Conservation (phyloP, 1,140 invertebrate genomes). For the Nylanderia fulva region DNA sequence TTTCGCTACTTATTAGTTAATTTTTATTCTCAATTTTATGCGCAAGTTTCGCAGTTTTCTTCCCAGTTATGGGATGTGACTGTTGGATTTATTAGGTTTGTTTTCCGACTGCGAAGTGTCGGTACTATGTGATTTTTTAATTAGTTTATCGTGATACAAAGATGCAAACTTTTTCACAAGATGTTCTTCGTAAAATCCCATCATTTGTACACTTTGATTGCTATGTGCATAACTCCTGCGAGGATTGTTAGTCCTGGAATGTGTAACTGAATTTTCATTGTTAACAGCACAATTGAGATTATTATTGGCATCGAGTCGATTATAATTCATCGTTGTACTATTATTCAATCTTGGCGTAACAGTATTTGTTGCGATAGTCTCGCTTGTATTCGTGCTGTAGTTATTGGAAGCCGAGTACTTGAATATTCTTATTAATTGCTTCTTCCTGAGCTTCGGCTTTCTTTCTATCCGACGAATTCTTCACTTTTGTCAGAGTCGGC, state of each 20-base stretch:
- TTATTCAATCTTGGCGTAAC: slow-evolving; percentile 69
- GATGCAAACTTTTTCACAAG: slow-evolving; percentile 57
- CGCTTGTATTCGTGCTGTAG: slow-evolving; percentile 69
- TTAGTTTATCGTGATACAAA: slow-evolving; percentile 54
- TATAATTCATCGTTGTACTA: slow-evolving; percentile 57
- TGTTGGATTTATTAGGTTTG: slow-evolving; percentile 22
- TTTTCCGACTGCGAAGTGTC: slow-evolving; percentile 54
- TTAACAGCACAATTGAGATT: slow-evolving; percentile 61
- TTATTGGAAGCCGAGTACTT: slow-evolving; percentile 70
- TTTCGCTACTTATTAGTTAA: too few relatives aligned
- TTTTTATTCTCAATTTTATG: too few relatives aligned
- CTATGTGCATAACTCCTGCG: slow-evolving; percentile 73
- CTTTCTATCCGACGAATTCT: slow-evolving; percentile 78
- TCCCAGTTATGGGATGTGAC: slow-evolving; percentile 3
- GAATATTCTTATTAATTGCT: slow-evolving; percentile 81
- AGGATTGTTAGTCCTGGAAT: slow-evolving; percentile 69
- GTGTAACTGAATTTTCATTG: slow-evolving; percentile 69
- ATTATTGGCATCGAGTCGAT: slow-evolving; percentile 58
- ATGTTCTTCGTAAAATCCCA: slow-evolving; percentile 53
- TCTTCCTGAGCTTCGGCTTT: slow-evolving; percentile 81
- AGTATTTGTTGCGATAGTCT: slow-evolving; percentile 63
- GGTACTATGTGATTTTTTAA: slow-evolving; percentile 64
- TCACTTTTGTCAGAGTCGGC: slow-evolving; percentile 79
- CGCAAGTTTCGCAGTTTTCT: slow-evolving; percentile 40
- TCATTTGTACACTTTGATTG: slow-evolving; percentile 66